Conservation (phyloP, 2,797 vertebrate genomes). For the Zalophus californianus region DNA sequence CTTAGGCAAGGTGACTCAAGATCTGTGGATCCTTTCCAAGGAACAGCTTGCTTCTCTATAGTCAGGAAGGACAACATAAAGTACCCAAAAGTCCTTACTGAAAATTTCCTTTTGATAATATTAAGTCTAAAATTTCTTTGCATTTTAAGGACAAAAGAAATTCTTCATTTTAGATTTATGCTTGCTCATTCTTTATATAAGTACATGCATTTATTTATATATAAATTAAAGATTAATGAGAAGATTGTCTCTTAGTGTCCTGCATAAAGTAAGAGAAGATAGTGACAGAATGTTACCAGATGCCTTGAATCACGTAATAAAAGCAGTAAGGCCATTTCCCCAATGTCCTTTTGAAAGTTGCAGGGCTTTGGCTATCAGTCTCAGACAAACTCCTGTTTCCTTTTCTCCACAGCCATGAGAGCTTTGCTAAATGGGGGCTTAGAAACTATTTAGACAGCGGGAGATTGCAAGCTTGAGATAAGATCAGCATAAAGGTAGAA, state of each 20-base stretch:
- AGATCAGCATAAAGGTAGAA: background rate
- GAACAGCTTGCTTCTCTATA: background rate
- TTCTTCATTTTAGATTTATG: conserved; percentile 22
- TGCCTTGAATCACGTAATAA: background rate
- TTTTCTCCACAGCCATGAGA: background rate
- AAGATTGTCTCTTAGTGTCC: background rate
- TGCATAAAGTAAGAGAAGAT: background rate
- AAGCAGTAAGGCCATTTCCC: background rate
- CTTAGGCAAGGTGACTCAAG: background rate
- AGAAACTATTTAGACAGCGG: background rate
- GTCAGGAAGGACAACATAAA: background rate
- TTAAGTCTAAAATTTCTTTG: background rate
- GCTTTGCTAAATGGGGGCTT: background rate
- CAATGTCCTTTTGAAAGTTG: background rate
- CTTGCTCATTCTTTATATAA: background rate
- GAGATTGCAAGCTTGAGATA: background rate
- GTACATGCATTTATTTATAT: background rate
- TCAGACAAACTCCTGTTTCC: background rate
- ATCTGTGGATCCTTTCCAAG: background rate
- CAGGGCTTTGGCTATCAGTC: background rate
- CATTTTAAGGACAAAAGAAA: conserved; percentile 20
- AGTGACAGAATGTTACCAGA: background rate
- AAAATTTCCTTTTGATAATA: conserved; percentile 19
- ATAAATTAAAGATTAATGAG: background rate
- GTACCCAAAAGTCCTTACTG: background rate